Evolutionary conservation across 2,797 vertebrate species (phyloP).

Genomic region (Rachycentron canadum): DNA sequence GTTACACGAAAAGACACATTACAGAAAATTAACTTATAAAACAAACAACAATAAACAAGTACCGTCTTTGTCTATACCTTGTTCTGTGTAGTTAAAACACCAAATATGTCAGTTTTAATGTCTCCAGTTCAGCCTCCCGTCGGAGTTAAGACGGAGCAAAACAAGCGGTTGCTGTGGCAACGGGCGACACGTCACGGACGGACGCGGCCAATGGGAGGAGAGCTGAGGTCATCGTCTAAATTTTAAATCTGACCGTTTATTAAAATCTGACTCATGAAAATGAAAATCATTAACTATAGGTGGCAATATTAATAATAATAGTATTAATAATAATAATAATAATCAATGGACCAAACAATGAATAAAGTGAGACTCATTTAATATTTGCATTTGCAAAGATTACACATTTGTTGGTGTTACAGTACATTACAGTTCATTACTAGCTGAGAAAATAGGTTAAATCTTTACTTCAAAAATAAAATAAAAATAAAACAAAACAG

Average conservation of each 20-base stretch:
- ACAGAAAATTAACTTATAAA: neutral
- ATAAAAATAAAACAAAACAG: neutral
- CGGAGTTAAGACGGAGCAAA: conserved; percentile 11
- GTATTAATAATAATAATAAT: neutral
- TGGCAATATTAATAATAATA: too few species aligned
- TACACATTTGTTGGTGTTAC: conserved; percentile 33
- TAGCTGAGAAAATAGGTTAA: conserved; percentile 33
- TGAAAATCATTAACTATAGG: too few species aligned
- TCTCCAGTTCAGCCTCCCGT: neutral
- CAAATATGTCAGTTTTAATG: too few species aligned
- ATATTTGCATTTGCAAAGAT: conserved; percentile 39
- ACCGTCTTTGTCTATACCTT: neutral
- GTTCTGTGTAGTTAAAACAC: neutral
- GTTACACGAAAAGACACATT: neutral
- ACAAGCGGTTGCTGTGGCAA: conserved; percentile 72
- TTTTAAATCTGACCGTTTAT: too few species aligned
- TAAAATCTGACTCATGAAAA: too few species aligned
- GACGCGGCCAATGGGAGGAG: neutral
- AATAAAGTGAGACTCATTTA: conserved; percentile 47
- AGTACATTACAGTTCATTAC: conserved; percentile 27
- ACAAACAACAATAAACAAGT: too few species aligned
- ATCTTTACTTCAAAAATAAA: conserved; percentile 3
- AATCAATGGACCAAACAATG: neutral
- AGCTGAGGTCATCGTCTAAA: too few species aligned
- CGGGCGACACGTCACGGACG: neutral